Conservation (phyloP, 1,140 invertebrate species). For the Sipha flava region DNA sequence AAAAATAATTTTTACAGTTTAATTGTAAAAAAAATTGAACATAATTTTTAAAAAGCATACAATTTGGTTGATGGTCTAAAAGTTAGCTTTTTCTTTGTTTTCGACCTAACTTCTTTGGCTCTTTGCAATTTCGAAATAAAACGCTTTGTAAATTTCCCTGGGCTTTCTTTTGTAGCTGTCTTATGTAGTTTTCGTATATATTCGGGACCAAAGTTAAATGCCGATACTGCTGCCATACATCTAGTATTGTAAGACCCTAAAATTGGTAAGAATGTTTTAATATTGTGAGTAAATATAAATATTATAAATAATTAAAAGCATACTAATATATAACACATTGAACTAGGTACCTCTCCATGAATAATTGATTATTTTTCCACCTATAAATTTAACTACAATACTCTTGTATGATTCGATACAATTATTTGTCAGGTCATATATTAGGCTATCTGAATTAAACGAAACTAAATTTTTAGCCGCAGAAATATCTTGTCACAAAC, state of each 20-base stretch:
- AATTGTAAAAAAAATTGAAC: neutral
- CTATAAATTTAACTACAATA: no score
- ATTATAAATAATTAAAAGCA: neutral
- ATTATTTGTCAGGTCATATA: no score
- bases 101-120: no score
- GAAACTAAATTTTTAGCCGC: no score
- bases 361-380: no score
- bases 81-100: no score
- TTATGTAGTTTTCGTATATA: neutral
- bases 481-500: no score
- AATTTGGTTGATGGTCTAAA: no score
- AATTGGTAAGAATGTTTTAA: neutral
- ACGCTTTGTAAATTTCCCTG: neutral
- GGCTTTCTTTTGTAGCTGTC: neutral
- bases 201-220: neutral
- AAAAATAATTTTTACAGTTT: no score
- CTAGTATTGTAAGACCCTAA: neutral
- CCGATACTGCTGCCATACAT: neutral
- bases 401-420: no score
- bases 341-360: neutral
- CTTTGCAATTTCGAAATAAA: neutral
- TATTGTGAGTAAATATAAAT: neutral
- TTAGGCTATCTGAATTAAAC: no score
- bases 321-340: neutral
- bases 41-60: neutral